Evolutionary conservation across 1,140 invertebrate species (phyloP).

Genomic region (Apis cerana): DNA sequence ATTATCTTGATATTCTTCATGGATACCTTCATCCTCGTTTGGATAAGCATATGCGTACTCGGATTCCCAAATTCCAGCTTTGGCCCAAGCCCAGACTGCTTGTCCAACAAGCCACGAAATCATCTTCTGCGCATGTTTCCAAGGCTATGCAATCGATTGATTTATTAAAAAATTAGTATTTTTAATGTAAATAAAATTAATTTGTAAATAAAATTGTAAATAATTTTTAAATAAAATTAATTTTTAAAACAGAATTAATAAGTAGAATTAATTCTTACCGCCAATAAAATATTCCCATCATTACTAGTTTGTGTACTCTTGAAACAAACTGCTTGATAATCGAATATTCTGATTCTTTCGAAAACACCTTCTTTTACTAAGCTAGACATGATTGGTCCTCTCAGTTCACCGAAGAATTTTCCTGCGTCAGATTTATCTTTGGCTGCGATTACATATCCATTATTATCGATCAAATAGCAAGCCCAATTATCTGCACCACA

Average conservation of each 20-base stretch:
- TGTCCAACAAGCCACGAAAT: slow-evolving; percentile 80
- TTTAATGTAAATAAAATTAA: background rate
- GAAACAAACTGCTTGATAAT: slow-evolving; percentile 95
- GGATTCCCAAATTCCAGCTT: slow-evolving; percentile 74
- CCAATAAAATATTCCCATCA: slow-evolving; percentile 83
- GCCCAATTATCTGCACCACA: slow-evolving; percentile 88
- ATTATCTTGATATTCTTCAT: slow-evolving; percentile 74
- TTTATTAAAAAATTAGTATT: background rate
- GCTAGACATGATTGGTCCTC: slow-evolving; percentile 88
- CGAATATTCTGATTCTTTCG: slow-evolving; percentile 88
- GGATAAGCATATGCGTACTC: slow-evolving; percentile 73
- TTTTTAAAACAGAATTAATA: background rate
- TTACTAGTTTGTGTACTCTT: slow-evolving; percentile 84
- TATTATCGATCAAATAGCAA: slow-evolving; percentile 94
- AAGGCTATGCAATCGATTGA: slow-evolving; percentile 71
- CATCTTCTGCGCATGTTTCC: slow-evolving; percentile 74
- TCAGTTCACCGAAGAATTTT: slow-evolving; percentile 93
- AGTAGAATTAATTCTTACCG: slow-evolving; percentile 81
- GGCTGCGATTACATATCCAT: slow-evolving; percentile 92
- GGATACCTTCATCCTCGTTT: slow-evolving; percentile 78
- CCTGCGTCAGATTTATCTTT: slow-evolving; percentile 88
- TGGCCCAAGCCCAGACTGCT: slow-evolving; percentile 78
- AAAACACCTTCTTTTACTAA: slow-evolving; percentile 91
- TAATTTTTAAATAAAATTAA: background rate
- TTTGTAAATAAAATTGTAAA: no score